These are phyloP conservation scores for Periophthalmodon schlosseri DNA, from an alignment of 2,113 vertebrate genomes.

Conservation along the genomic window DNA sequence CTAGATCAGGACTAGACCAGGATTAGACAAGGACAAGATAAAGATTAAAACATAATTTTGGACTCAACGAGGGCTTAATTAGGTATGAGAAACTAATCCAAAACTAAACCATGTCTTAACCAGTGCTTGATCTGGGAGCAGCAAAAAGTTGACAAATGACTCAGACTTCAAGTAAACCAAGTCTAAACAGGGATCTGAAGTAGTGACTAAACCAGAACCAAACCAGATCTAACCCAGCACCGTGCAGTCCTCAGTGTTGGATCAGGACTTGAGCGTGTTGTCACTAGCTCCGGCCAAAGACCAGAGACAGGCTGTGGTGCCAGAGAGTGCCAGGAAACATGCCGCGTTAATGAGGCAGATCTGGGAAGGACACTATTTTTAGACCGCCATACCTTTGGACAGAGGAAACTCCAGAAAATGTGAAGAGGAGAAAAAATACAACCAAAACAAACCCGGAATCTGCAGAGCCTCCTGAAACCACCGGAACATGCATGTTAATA, in stretches of 20 bases:
- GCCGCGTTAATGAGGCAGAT: conserved; percentile 71
- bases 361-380: conserved; percentile 73
- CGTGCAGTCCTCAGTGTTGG: neutral
- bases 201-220: neutral
- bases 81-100: neutral
- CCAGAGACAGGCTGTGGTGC: conserved; percentile 28
- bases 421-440: conserved; percentile 23
- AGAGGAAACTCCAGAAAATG: conserved; percentile 60
- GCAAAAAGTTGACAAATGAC: neutral
- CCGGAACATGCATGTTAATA: conserved; percentile 25
- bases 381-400: conserved; percentile 52
- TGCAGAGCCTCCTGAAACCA: conserved; percentile 18
- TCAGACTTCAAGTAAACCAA: neutral
- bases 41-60: neutral
- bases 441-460: neutral
- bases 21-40: too few relatives aligned
- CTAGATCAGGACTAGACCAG: too few relatives aligned
- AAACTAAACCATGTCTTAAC: neutral
- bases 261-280: too few relatives aligned
- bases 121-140: too few relatives aligned
- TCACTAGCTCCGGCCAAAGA: conserved; percentile 10
- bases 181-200: neutral
- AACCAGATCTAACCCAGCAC: neutral
- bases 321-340: conserved; percentile 70
- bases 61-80: neutral